A percentile compares a stretch with the other conserved stretches of the same genome.
Evolutionary conservation across 2,797 vertebrate species (phyloP).

Genomic region (Phrynocephalus guinanensis): DNA sequence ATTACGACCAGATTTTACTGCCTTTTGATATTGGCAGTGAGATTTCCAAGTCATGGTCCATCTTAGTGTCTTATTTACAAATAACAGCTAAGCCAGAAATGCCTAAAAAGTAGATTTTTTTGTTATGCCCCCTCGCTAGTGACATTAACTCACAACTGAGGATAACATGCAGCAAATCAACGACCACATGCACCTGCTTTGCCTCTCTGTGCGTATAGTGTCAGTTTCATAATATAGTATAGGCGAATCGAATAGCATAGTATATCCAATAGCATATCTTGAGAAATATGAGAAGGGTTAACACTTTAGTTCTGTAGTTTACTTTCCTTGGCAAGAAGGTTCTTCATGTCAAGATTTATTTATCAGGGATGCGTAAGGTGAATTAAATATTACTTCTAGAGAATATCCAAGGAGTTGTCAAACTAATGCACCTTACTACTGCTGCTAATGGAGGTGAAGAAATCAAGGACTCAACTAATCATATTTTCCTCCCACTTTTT

Average conservation of each 20-base stretch:
- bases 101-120: neutral
- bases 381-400: conserved; percentile 10
- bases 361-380: neutral
- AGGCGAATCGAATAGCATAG: neutral
- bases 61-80: neutral
- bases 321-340: neutral
- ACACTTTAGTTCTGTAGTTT: neutral
- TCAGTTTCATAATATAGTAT: neutral
- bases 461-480: conserved; percentile 48
- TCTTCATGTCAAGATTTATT: neutral
- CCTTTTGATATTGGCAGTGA: neutral
- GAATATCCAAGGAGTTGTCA: neutral
- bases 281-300: neutral
- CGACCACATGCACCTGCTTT: neutral
- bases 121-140: neutral
- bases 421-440: conserved; percentile 33
- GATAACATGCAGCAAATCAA: neutral
- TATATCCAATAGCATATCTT: neutral
- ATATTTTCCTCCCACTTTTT: conserved; percentile 58
- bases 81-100: neutral
- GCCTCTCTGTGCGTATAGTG: neutral
- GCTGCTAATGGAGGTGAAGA: conserved; percentile 29
- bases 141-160: neutral
- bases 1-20: neutral
- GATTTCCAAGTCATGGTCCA: neutral